Evolutionary conservation across 2,113 vertebrate genomes (phyloP).

Genomic region (Maccullochella peelii): DNA sequence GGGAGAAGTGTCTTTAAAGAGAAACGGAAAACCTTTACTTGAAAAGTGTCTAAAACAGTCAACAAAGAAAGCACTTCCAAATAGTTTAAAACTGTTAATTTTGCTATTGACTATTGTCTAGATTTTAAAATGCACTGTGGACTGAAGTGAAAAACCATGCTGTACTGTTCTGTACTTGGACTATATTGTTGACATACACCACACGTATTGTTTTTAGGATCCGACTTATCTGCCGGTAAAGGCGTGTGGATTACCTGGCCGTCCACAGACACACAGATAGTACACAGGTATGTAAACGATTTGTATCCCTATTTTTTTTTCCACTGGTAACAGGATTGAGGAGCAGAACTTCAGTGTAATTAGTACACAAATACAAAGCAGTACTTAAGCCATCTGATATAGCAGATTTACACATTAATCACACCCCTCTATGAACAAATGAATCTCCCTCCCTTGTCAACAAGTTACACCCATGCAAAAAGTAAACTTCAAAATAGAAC

Average conservation of each 20-base stretch:
- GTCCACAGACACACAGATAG: background rate
- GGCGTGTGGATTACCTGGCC: background rate
- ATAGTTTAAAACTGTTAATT: background rate
- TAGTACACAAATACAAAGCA: conserved; percentile 12
- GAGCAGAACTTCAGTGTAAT: conserved; percentile 1
- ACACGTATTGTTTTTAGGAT: background rate
- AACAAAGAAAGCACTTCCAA: background rate
- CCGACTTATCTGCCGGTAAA: background rate
- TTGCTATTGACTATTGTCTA: background rate
- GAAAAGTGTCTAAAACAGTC: background rate
- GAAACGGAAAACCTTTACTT: background rate
- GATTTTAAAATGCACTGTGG: background rate
- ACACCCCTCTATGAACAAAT: conserved; percentile 24
- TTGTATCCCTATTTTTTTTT: background rate
- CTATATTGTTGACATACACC: background rate
- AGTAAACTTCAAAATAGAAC: background rate
- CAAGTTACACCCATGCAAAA: background rate
- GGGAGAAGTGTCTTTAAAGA: background rate
- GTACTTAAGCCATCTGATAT: conserved; percentile 29
- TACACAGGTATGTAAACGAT: background rate
- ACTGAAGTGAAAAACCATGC: background rate
- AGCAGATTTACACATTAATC: conserved; percentile 50
- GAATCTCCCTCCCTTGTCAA: conserved; percentile 3
- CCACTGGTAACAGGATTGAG: background rate
- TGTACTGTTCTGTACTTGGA: too few species aligned